A percentile compares a stretch with the other conserved stretches of the same genome.
phyloP scores from a whole-genome alignment of 1,140 invertebrate species.

The Diploscapter pachys region DNA sequence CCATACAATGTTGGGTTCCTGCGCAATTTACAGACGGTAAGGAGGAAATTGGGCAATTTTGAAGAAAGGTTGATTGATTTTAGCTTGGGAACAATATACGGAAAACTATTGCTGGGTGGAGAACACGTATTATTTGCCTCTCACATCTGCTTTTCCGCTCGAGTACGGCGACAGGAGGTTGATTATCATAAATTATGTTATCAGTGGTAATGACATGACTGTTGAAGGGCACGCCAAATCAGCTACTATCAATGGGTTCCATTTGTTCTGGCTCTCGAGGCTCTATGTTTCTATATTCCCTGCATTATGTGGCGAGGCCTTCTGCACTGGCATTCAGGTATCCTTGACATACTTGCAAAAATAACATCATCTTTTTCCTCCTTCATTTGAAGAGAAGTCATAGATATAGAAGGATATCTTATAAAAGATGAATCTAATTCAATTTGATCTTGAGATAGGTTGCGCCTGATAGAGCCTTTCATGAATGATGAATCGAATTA shows the following conservation, averaged over 20 bases:
- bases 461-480: too few relatives aligned
- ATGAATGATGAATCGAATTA: too few relatives aligned
- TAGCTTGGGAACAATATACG: constrained; percentile 55
- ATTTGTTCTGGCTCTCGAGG: constrained; percentile 62
- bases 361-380: constrained; percentile 1
- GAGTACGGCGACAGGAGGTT: constrained; percentile 57
- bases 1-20: constrained; percentile 59
- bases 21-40: constrained; percentile 58
- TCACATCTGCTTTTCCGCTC: constrained; percentile 58
- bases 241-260: constrained; percentile 64
- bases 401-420: too few relatives aligned
- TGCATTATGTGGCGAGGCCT: constrained; percentile 63
- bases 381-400: constrained; percentile 1
- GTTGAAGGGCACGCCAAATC: constrained; percentile 54
- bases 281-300: constrained; percentile 65
- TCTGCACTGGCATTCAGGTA: constrained; percentile 60
- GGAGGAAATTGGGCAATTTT: too few relatives aligned
- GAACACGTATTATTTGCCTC: constrained; percentile 57
- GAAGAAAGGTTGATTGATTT: too few relatives aligned
- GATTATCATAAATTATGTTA: not conserved
- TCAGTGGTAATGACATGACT: not conserved
- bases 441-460: too few relatives aligned
- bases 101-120: constrained; percentile 60
- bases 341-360: not conserved
- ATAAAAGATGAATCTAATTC: too few relatives aligned